Conservation (phyloP, 1,140 invertebrate genomes). For the Diorhabda carinulata region DNA sequence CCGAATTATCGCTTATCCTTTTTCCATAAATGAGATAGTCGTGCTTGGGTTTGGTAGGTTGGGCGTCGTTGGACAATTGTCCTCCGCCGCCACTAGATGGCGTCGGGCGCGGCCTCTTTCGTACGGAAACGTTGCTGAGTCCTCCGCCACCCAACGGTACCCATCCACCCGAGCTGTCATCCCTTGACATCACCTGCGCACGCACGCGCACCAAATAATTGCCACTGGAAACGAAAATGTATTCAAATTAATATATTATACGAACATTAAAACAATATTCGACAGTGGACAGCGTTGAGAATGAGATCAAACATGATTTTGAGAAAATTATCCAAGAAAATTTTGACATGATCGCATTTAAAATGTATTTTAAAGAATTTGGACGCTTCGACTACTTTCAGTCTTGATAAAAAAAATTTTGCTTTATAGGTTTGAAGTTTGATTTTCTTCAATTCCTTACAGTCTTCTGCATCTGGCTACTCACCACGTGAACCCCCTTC, state of each 20-base stretch:
- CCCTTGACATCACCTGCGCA: conserved; percentile 96
- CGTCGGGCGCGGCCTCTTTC: conserved; percentile 61
- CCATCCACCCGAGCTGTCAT: conserved; percentile 95
- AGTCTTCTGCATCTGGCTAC: too few relatives aligned
- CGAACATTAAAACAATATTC: not conserved
- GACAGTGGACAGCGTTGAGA: not conserved
- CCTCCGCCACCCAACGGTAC: conserved; percentile 90
- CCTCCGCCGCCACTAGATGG: conserved; percentile 64
- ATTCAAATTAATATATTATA: not conserved
- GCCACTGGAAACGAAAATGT: conserved; percentile 62
- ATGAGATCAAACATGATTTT: too few relatives aligned
- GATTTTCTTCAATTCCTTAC: too few relatives aligned
- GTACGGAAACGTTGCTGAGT: conserved; percentile 85
- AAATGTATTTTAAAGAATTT: too few relatives aligned
- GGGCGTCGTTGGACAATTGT: conserved; percentile 28
- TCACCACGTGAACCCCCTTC: too few relatives aligned
- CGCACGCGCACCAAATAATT: conserved; percentile 91
- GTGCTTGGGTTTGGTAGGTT: conserved; percentile 54
- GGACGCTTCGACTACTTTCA: too few relatives aligned
- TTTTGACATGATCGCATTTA: too few relatives aligned
- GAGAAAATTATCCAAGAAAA: too few relatives aligned
- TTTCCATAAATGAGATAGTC: conserved; percentile 91
- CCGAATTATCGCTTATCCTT: conserved; percentile 86
- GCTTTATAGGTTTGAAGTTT: too few relatives aligned
- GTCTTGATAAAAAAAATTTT: too few relatives aligned